phyloP scores from a whole-genome alignment of 2,888 invertebrate species.

The Shargacucullia verbasci region DNA sequence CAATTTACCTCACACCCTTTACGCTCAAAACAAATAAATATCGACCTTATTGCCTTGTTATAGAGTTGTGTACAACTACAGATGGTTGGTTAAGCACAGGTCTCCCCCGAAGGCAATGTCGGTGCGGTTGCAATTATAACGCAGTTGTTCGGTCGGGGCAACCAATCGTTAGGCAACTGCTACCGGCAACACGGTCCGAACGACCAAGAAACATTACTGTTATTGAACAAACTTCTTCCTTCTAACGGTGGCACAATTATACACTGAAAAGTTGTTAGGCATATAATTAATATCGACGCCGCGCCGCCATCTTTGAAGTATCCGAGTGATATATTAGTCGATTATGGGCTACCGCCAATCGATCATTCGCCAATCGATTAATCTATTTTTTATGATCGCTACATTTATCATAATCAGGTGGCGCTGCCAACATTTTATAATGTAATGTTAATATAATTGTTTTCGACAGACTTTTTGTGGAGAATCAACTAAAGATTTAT shows the following conservation, averaged over 20 bases:
- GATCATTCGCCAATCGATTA: slow-evolving; percentile 40
- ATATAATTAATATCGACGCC: slow-evolving; percentile 34
- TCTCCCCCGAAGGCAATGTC: slow-evolving; percentile 37
- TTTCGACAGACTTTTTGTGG: slow-evolving; percentile 12
- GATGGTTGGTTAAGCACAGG: slow-evolving; percentile 5
- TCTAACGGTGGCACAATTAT: slow-evolving; percentile 13
- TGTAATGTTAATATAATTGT: slow-evolving; percentile 10
- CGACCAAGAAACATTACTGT: slow-evolving; percentile 30
- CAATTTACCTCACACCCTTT: slow-evolving; percentile 3
- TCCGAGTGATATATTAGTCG: slow-evolving; percentile 39
- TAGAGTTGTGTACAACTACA: slow-evolving; percentile 4
- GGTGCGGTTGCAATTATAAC: slow-evolving; percentile 51
- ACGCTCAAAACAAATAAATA: background rate
- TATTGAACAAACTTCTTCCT: slow-evolving; percentile 24
- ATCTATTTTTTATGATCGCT: slow-evolving; percentile 32
- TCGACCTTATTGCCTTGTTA: background rate
- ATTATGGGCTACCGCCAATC: slow-evolving; percentile 38
- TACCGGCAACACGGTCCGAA: slow-evolving; percentile 38
- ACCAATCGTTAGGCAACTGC: slow-evolving; percentile 44
- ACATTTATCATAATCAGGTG: slow-evolving; percentile 37
- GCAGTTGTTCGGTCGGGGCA: slow-evolving; percentile 32
- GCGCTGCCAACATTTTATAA: slow-evolving; percentile 8
- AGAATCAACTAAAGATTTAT: slow-evolving; percentile 25
- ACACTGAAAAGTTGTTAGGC: slow-evolving; percentile 10
- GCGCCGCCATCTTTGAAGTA: slow-evolving; percentile 35